Conservation (phyloP, 2,888 invertebrate species). For the Sthenelais limicola region DNA sequence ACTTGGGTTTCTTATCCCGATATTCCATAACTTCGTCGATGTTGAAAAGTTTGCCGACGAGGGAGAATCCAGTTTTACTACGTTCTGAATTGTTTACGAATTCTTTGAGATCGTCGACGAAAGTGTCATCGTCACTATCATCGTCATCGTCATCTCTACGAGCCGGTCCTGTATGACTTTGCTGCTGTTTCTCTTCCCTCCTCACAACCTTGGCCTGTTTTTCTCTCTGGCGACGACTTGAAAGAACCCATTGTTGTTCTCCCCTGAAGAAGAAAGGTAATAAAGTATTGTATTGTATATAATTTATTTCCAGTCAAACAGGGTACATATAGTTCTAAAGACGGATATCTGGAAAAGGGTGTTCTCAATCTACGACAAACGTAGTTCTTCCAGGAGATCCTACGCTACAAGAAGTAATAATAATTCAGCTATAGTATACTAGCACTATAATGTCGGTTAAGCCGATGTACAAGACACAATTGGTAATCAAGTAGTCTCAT, state of each 20-base stretch:
- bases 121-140: conserved; percentile 39
- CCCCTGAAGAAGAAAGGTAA: background rate
- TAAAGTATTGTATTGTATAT: background rate
- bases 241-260: background rate
- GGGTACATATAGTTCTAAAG: too few species aligned
- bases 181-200: background rate
- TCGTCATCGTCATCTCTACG: conserved; percentile 1
- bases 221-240: background rate
- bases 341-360: too few species aligned
- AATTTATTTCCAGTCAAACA: background rate
- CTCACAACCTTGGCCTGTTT: background rate
- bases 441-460: too few species aligned
- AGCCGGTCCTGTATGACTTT: too few species aligned
- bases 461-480: too few species aligned
- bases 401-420: too few species aligned
- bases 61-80: conserved; percentile 87
- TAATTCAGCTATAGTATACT: too few species aligned
- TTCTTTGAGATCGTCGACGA: conserved; percentile 38
- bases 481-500: too few species aligned
- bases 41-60: conserved; percentile 79
- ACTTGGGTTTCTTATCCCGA: conserved; percentile 33
- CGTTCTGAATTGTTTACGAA: conserved; percentile 84
- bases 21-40: background rate
- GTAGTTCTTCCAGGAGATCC: too few species aligned
- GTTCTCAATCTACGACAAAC: too few species aligned